Evolutionary conservation across 2,888 invertebrate species (phyloP), one percentile per base, ranked within the genome.

Genomic region (Micoletzkya japonica): DNA sequence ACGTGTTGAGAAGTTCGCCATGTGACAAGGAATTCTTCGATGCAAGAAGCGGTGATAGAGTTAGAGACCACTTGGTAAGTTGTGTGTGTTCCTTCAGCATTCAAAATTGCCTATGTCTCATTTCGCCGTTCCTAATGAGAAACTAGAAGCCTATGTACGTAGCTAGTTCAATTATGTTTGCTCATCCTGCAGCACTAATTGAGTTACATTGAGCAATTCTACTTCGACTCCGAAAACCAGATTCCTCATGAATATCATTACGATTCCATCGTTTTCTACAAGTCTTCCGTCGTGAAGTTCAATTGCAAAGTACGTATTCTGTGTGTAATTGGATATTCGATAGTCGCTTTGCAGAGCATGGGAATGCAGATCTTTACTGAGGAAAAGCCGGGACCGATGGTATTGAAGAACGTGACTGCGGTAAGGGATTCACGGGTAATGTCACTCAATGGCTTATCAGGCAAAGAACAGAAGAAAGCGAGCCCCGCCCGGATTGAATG

Each of bases 1-100:
- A 80, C 70, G 81, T 78, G 2, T 72, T 85, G 7, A 77, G 85
- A 4, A 81, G 78, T 37, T 83, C 83, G 1, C 85, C 85, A 6
- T 85, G 85, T 67, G 81, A 82, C 70, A 82, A 82, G 58, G 85
- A 85, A 63, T 85, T 85, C 70, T 82, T 82, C 70, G 77, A 78
- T 58, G 73, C 75, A 10, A 66, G 73, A 68, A 72, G 81, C 67
- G 58, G 69, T 57, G 64, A 52, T 4, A 49, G 63, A 70, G 54
- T 78, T 59, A 67, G 54, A 54, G 64, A 66, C 28, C 52, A 44
- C 26, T 37, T 66, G 64, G 64, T 66, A 36, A 66, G 64, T 37
- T 24, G 6, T 39, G 26, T 52, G 50, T 57, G 26, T 24, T 7
- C 20, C 32, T 10, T 44, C 44, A 44, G 44, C 20, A 44, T 14